phyloP scores from a whole-genome alignment of 2,888 invertebrate genomes.

The Vanessa cardui region DNA sequence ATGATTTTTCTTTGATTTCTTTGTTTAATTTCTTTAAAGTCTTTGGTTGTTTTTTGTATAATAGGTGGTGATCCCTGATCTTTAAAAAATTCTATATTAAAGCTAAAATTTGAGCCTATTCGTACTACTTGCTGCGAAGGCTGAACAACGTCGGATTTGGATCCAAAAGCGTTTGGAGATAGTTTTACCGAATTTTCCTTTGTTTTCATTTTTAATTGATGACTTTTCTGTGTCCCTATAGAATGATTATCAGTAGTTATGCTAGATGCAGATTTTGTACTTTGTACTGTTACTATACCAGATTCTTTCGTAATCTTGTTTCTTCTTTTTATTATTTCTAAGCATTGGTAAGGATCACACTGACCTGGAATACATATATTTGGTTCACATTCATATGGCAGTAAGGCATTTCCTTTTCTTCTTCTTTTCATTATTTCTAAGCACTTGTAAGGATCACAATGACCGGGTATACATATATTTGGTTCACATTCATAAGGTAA shows the following conservation, averaged over 20 bases:
- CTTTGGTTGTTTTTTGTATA: not conserved
- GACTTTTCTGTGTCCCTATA: constrained; percentile 17
- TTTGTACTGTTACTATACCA: constrained; percentile 20
- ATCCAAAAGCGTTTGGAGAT: not conserved
- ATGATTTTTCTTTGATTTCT: constrained; percentile 2
- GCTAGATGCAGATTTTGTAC: constrained; percentile 26
- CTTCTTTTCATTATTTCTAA: constrained; percentile 46
- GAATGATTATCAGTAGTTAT: constrained; percentile 16
- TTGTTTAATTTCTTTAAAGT: constrained; percentile 1
- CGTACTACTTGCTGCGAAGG: constrained; percentile 37
- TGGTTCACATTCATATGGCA: constrained; percentile 51
- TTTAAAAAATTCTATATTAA: constrained; percentile 45
- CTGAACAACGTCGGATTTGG: not conserved
- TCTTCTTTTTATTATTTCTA: constrained; percentile 45
- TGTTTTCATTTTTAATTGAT: constrained; percentile 9
- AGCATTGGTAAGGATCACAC: constrained; percentile 48
- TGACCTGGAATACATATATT: constrained; percentile 47
- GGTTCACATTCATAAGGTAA: constrained; percentile 51
- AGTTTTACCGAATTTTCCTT: constrained; percentile 17
- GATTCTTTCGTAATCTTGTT: constrained; percentile 25
- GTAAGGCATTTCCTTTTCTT: constrained; percentile 21
- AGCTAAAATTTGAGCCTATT: constrained; percentile 44
- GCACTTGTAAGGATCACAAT: constrained; percentile 49
- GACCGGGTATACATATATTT: constrained; percentile 46
- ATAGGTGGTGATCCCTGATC: not conserved